Base-by-base conservation (phyloP, 1,140 invertebrate species). In the Ips nitidus region DNA sequence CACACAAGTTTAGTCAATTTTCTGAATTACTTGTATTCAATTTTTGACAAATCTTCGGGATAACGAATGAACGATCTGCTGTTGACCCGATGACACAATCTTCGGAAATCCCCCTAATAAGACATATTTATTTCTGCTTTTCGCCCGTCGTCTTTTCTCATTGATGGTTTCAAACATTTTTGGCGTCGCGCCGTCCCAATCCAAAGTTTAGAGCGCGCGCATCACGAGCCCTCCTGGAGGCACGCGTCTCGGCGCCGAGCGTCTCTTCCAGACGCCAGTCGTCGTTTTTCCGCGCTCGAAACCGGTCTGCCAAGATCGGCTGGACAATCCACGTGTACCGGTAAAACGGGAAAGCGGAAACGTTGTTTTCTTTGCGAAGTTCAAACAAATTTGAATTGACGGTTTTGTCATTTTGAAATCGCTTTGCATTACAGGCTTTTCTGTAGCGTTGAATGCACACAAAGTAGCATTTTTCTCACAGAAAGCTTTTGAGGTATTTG, bases 251-350 rank as follows among this genome's bases (percentile, higher is more conserved):
- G 73, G 67, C 72, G 74, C 67, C 74, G 71, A 72, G 69, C 70
- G 70, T 66, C 70, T 69, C 70, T 60, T 75, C 70, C 70, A 71
- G 75, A 77, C 74, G 75, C 71, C 74, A 77, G 75, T 77, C 74
- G 73, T 69, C 73, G 61, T 60, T 71, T 41, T 53, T 43, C 64
- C 74, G 74, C 66, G 56, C 64, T 57, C 60, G 61, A 40, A 55
- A 62, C 71, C 73, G 71, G 75, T 73, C 42, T 52, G 45, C 41
- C 36, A 37, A 47, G 45, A 65, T 60, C 74, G 75, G 41, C 65
- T 42, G 41, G 40, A 53, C 2, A 38, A 22, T 63, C 59, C 62
- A 73, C 65, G 58, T 71, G 69, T 69, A 52, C n/a, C 52, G 50
- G 52, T 45, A 37, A 40, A 69, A 63, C 62, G 57, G 36, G 53